Evolutionary conservation across 2,888 invertebrate genomes (phyloP).

Genomic region (Agonopterix arenella): DNA sequence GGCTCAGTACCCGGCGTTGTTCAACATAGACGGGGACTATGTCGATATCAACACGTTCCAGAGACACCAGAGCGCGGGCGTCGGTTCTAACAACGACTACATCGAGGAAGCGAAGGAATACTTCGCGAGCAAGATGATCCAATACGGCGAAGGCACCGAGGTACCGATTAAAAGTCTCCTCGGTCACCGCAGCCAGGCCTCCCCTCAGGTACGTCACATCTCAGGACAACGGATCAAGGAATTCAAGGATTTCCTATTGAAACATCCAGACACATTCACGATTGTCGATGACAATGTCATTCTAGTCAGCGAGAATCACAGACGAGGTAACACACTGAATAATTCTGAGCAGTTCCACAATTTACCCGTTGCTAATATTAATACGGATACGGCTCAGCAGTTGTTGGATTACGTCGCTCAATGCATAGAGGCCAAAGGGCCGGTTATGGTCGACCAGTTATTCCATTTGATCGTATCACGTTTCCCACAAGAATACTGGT

Average conservation of each 20-base stretch:
- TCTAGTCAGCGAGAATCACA: constrained; percentile 82
- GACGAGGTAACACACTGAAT: constrained; percentile 80
- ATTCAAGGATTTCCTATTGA: constrained; percentile 91
- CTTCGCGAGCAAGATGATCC: constrained; percentile 95
- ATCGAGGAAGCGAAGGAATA: constrained; percentile 98
- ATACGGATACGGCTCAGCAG: constrained; percentile 89
- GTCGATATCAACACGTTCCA: constrained; percentile 90
- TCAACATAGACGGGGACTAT: constrained; percentile 95
- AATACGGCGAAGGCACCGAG: constrained; percentile 97
- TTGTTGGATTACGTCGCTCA: constrained; percentile 89
- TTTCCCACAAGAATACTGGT: constrained; percentile 87
- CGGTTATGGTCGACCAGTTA: constrained; percentile 90
- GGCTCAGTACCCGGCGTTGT: constrained; percentile 96
- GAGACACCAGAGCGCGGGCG: constrained; percentile 76
- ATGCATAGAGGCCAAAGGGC: constrained; percentile 88
- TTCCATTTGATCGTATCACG: constrained; percentile 88
- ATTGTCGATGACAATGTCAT: constrained; percentile 91
- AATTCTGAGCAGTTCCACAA: constrained; percentile 81
- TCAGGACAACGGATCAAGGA: constrained; percentile 96
- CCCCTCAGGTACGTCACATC: constrained; percentile 97
- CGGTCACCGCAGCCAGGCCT: constrained; percentile 97
- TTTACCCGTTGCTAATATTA: constrained; percentile 86
- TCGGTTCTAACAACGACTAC: constrained; percentile 87
- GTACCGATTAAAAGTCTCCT: constrained; percentile 97
- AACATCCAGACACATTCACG: constrained; percentile 90